Base-by-base conservation (phyloP, 2,797 vertebrate genomes). In the Lerista edwardsae region DNA sequence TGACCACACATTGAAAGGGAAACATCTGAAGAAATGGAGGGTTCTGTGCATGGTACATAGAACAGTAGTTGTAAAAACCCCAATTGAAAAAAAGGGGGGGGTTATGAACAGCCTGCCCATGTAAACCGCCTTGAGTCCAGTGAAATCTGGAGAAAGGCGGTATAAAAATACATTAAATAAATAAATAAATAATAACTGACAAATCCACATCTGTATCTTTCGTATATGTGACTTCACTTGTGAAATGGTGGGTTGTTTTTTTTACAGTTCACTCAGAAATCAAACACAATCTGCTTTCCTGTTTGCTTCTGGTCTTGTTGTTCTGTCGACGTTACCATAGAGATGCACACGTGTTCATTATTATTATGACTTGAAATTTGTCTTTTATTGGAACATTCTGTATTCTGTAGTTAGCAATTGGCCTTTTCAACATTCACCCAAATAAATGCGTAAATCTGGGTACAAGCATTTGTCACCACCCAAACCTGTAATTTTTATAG, bases 311-410 rank as follows among this genome's bases (percentile, higher is more conserved):
- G 31, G 61, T 61, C 12, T 23, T 72, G 25, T 44, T 29, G 47
- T 64, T 21, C 76, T 68, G 65, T 79, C 44, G 34, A 4, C 51
- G n/a, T 55, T 34, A 21, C 59, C 61, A 65, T 36, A 82, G 41
- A 74, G 41, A 82, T 65, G 41, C 65, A 34, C 14, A 64, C 21
- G 25, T 82, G 41, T 82, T 64, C 41, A 44, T 75, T 31, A 44
- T 75, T 75, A 51, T 75, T 65, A 10, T 82, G 80, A 74, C 19
- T 78, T 41, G 39, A 39, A 64, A 44, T 79, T 65, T 79, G 39
- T 47, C 41, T 31, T 29, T 15, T 77, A 11, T 39, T 27, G 9
- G 75, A 62, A 77, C 39, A 62, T 62, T 29, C 61, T 31, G 29
- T n/a, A 65, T 47, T 65, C 39, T 65, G 39, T 31, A 14, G 15